Percentiles rank a stretch among this genome's conserved stretches.
phyloP scores from a whole-genome alignment of 1,140 invertebrate species.

The Yoshiicerus persimilis region DNA sequence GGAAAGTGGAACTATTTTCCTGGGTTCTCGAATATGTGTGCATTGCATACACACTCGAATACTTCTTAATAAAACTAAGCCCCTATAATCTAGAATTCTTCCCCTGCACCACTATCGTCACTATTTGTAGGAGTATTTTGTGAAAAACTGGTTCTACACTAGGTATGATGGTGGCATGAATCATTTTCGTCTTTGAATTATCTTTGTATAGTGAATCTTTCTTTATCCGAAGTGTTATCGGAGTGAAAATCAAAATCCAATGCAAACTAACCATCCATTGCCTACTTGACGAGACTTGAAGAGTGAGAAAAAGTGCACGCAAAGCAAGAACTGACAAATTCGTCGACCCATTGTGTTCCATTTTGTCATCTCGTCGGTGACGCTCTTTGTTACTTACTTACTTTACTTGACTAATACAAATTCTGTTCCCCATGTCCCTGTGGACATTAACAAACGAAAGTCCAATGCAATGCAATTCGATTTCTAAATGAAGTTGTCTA shows the following conservation, averaged over 20 bases:
- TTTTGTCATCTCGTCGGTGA: background rate
- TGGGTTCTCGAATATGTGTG: background rate
- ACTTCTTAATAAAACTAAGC: background rate
- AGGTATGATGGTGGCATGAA: background rate
- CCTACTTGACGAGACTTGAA: background rate
- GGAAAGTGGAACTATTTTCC: background rate
- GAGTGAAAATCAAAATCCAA: background rate
- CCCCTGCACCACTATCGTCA: too few species aligned
- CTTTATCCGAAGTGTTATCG: background rate
- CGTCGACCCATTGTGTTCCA: background rate
- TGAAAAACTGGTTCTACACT: too few species aligned
- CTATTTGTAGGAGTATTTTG: too few species aligned
- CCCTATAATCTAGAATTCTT: too few species aligned
- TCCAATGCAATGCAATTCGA: background rate
- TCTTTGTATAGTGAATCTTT: background rate
- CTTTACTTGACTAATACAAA: background rate
- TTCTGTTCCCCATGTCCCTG: background rate
- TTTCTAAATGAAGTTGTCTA: slow-evolving; percentile 14
- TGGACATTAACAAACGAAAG: background rate
- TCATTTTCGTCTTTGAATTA: background rate
- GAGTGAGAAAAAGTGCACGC: slow-evolving; percentile 4
- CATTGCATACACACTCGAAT: background rate
- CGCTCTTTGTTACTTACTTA: background rate
- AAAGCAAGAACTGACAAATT: background rate
- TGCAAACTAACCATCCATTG: background rate